A percentile compares a stretch with the other conserved stretches of the same genome.
Conservation (phyloP, 2,113 vertebrate species). For the Saguinus imperator region DNA sequence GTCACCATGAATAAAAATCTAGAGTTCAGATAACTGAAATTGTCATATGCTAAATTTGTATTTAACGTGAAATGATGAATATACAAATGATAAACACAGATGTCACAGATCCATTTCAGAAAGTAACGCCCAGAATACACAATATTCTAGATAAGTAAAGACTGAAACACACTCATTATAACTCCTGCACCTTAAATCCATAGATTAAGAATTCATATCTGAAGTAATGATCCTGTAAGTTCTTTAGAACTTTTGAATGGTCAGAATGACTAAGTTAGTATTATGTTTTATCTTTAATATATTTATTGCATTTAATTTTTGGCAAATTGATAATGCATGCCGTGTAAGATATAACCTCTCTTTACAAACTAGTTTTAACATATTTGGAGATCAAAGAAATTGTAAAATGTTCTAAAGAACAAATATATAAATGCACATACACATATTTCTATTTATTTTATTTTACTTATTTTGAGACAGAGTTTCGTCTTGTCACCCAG, state of each 20-base stretch:
- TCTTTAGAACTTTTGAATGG: neutral
- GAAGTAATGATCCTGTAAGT: neutral
- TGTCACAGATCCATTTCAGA: neutral
- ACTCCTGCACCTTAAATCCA: neutral
- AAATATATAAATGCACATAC: neutral
- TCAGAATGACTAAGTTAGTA: neutral
- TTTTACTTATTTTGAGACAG: neutral
- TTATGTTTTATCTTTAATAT: neutral
- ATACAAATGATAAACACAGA: neutral
- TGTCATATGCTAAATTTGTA: neutral
- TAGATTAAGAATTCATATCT: neutral
- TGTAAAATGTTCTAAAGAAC: neutral
- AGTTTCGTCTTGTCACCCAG: too few relatives aligned
- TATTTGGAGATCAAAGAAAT: neutral
- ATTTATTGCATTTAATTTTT: neutral
- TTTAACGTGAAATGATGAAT: conserved; percentile 11
- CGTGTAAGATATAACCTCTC: neutral
- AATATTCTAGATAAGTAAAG: neutral
- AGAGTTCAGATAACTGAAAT: neutral
- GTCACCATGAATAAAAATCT: neutral
- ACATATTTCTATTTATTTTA: neutral
- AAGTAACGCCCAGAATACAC: neutral
- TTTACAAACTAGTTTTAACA: neutral
- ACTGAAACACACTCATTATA: neutral
- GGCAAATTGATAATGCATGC: neutral